phyloP scores from a whole-genome alignment of 2,888 invertebrate genomes.

The Nephrotoma appendiculata region DNA sequence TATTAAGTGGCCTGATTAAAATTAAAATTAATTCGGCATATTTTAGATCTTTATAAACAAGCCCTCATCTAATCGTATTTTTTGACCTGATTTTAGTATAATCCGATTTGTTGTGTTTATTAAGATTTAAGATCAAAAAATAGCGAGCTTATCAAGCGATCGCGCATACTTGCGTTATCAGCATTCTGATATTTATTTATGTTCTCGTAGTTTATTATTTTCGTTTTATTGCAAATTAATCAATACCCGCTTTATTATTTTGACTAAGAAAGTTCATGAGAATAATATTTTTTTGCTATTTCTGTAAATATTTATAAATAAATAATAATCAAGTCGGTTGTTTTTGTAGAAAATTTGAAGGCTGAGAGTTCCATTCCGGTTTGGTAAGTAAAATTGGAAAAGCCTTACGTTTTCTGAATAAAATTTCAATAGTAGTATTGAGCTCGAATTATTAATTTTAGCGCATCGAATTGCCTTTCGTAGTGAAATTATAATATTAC shows the following conservation, averaged over 20 bases:
- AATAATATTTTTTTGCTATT: not conserved
- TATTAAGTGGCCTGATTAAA: not conserved
- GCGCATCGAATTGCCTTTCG: no score
- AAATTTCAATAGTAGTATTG: no score
- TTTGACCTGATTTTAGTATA: not conserved
- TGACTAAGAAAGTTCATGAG: not conserved
- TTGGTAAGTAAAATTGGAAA: not conserved
- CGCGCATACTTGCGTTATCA: not conserved
- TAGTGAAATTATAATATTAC: no score
- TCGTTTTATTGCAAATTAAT: not conserved
- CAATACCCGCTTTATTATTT: not conserved
- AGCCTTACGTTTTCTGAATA: no score
- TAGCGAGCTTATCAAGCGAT: not conserved
- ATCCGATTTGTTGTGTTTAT: not conserved
- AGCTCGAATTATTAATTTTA: no score
- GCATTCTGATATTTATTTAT: not conserved
- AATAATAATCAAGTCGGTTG: not conserved
- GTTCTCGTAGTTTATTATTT: not conserved
- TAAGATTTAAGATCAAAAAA: not conserved
- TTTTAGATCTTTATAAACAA: not conserved
- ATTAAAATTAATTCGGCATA: not conserved
- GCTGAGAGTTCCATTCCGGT: not conserved
- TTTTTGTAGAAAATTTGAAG: not conserved
- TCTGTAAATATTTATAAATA: not conserved
- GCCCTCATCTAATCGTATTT: not conserved